phyloP scores from a whole-genome alignment of 2,797 vertebrate species.

The Hozukius guyotensis region DNA sequence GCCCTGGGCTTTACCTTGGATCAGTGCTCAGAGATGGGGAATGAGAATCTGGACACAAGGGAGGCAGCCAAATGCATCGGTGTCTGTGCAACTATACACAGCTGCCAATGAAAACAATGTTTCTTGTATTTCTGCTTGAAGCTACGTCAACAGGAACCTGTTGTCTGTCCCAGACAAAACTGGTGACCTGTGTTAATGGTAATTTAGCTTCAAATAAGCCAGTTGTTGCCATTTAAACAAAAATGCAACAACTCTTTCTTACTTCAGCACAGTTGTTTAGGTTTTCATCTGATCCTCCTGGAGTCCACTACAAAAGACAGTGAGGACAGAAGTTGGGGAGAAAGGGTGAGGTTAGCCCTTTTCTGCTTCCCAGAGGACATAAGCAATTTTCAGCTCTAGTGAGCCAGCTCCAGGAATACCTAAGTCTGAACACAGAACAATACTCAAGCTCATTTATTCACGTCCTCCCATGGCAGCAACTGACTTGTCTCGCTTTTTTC shows the following conservation, averaged over 20 bases:
- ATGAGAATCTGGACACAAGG: conserved; percentile 50
- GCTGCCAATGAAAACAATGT: conserved; percentile 16
- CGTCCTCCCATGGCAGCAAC: conserved; percentile 48
- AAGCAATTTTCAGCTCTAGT: conserved; percentile 86
- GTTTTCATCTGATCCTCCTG: conserved; percentile 10
- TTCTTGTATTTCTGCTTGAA: conserved; percentile 4
- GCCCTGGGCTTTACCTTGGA: conserved; percentile 62
- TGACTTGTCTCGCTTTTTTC: conserved; percentile 28
- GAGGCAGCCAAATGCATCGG: conserved; percentile 40
- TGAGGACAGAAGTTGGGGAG: conserved; percentile 40
- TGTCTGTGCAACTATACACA: conserved; percentile 19
- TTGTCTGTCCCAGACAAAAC: conserved; percentile 26
- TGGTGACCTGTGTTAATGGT: background rate
- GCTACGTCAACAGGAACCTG: background rate
- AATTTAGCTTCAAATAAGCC: conserved; percentile 16
- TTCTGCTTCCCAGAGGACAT: conserved; percentile 69
- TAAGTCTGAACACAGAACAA: conserved; percentile 77
- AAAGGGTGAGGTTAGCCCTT: conserved; percentile 53
- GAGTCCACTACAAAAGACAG: conserved; percentile 27
- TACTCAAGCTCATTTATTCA: conserved; percentile 78
- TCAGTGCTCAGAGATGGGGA: conserved; percentile 57
- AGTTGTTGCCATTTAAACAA: background rate
- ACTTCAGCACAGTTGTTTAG: background rate
- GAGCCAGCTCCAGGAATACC: conserved; percentile 75
- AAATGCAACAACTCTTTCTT: background rate